Conservation (phyloP, 2,797 vertebrate genomes). For the Okamejei kenojei region DNA sequence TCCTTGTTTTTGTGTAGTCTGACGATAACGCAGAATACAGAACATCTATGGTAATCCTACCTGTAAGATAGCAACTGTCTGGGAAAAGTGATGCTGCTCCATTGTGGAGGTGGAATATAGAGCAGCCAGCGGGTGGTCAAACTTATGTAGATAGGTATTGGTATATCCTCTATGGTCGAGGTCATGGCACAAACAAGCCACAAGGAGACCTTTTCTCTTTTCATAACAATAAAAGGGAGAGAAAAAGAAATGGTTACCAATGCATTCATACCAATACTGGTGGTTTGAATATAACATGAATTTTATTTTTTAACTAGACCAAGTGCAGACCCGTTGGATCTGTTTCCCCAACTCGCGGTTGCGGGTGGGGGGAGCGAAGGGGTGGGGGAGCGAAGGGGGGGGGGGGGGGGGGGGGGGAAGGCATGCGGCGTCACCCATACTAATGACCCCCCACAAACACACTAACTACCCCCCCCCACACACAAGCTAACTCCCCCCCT, state of each 20-base stretch:
- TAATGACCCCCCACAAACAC: no score
- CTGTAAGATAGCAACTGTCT: conserved; percentile 96
- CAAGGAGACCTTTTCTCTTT: conserved; percentile 86
- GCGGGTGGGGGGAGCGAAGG: no score
- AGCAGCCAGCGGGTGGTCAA: conserved; percentile 92
- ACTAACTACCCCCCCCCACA: no score
- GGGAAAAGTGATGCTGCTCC: conserved; percentile 98
- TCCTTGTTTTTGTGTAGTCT: background rate
- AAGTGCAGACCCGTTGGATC: no score
- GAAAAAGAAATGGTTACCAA: background rate
- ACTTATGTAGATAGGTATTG: conserved; percentile 96
- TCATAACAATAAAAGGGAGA: conserved; percentile 19
- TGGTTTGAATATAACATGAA: background rate
- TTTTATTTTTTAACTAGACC: background rate
- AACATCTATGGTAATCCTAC: conserved; percentile 59
- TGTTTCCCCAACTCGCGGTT: no score
- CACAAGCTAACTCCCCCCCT: no score
- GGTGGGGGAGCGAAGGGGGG: no score
- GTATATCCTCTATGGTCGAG: conserved; percentile 95
- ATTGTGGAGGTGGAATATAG: conserved; percentile 97
- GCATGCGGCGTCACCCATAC: no score
- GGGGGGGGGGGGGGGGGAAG: no score
- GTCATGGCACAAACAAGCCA: conserved; percentile 96
- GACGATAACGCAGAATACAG: conserved; percentile 28
- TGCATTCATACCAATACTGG: background rate